Conservation (phyloP, 2,797 vertebrate genomes). For the Cryptoblepharus egeriae region DNA sequence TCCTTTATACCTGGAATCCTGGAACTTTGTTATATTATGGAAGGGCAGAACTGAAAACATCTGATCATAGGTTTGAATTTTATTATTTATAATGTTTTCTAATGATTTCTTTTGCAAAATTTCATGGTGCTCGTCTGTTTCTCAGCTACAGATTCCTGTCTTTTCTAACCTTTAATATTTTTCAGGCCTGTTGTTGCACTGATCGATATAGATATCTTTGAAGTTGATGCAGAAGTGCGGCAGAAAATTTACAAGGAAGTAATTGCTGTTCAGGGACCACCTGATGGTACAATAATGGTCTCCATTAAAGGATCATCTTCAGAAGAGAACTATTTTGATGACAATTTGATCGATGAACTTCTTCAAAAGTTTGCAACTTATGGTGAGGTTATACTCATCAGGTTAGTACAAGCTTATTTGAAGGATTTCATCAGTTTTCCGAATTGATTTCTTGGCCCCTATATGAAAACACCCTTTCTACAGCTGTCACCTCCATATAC, state of each 20-base stretch:
- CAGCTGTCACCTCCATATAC: too few relatives aligned
- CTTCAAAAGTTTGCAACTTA: slow-evolving; percentile 92
- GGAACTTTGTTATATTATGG: slow-evolving; percentile 93
- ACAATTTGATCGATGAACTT: slow-evolving; percentile 92
- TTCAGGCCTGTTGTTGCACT: slow-evolving; percentile 92
- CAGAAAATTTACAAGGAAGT: slow-evolving; percentile 96
- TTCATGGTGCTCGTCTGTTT: background rate
- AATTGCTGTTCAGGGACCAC: slow-evolving; percentile 92
- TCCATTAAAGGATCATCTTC: slow-evolving; percentile 88
- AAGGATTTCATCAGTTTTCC: background rate
- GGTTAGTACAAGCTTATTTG: slow-evolving; percentile 74
- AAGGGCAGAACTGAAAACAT: slow-evolving; percentile 97
- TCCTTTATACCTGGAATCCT: slow-evolving; percentile 86
- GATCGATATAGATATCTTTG: slow-evolving; percentile 94
- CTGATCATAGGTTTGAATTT: slow-evolving; percentile 90
- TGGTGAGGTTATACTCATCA: slow-evolving; percentile 96
- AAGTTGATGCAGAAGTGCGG: slow-evolving; percentile 93
- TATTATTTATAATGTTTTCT: slow-evolving; percentile 28
- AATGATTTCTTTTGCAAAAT: slow-evolving; percentile 7
- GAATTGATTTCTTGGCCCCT: background rate
- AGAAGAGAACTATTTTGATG: slow-evolving; percentile 90
- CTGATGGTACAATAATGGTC: slow-evolving; percentile 94
- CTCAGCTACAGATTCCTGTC: background rate
- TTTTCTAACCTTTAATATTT: slow-evolving; percentile 34
- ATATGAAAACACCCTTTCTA: background rate